Percentiles rank a stretch among this genome's conserved stretches.
phyloP scores from a whole-genome alignment of 37 sponge, comb jelly and placozoan genomes.

The Crambe crambe region DNA sequence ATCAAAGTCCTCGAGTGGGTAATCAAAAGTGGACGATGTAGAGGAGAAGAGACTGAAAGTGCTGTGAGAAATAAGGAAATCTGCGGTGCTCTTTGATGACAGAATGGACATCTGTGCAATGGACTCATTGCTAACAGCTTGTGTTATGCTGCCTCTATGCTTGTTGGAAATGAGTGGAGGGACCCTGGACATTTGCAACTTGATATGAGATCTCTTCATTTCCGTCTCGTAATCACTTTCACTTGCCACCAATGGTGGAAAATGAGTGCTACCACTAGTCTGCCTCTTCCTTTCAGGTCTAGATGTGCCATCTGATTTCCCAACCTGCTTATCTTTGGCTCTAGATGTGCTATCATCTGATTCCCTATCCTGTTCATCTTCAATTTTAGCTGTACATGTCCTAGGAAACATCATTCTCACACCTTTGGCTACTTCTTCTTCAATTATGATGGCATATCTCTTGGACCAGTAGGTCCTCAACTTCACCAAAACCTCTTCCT shows the following conservation, averaged over 20 bases:
- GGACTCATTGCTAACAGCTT: not conserved
- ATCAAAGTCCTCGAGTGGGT: not conserved
- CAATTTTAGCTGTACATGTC: too few relatives aligned
- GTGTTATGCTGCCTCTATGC: not conserved
- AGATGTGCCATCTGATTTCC: too few relatives aligned
- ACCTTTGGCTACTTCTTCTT: not conserved
- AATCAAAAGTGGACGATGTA: not conserved
- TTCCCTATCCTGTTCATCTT: not conserved
- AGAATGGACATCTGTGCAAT: not conserved
- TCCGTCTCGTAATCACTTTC: not conserved
- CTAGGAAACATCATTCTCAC: too few relatives aligned
- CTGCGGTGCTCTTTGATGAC: not conserved
- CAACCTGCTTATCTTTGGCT: not conserved
- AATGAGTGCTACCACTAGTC: not conserved
- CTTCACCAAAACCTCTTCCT: not conserved
- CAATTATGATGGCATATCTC: conserved; percentile 10
- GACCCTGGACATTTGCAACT: not conserved
- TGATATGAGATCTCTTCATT: not conserved
- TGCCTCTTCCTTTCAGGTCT: not conserved
- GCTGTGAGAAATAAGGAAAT: not conserved
- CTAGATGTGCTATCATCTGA: not conserved
- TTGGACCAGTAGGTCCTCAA: conserved; percentile 46
- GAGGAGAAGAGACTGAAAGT: not conserved
- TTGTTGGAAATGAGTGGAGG: not conserved
- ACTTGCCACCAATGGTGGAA: not conserved